These are phyloP conservation scores for Melitaea athalia DNA, from an alignment of 2,888 invertebrate species.

Conservation along the genomic window DNA sequence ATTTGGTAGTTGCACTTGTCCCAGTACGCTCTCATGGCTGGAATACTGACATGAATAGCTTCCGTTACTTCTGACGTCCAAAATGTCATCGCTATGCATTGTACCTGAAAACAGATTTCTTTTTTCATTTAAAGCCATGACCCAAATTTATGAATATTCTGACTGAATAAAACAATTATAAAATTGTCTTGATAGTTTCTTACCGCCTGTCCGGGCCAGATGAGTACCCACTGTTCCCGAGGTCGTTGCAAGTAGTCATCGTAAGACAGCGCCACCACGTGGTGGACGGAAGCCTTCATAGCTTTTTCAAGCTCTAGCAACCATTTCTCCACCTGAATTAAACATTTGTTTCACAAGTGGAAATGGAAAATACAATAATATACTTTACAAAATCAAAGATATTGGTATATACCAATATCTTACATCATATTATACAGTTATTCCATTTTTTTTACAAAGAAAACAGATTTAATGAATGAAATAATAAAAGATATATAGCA, in stretches of 20 bases:
- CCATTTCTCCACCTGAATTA: slow-evolving; percentile 92
- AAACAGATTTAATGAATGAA: neutral
- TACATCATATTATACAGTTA: too few species aligned
- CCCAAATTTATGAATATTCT: neutral
- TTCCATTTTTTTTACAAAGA: neutral
- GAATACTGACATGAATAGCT: slow-evolving; percentile 84
- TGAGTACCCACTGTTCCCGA: slow-evolving; percentile 91
- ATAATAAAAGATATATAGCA: neutral
- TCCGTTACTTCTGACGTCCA: slow-evolving; percentile 96
- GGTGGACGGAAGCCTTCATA: slow-evolving; percentile 94
- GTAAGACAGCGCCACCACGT: slow-evolving; percentile 86
- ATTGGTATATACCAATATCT: too few species aligned
- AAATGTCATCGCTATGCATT: slow-evolving; percentile 92
- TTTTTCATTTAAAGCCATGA: neutral
- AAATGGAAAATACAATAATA: neutral
- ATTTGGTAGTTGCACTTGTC: slow-evolving; percentile 89
- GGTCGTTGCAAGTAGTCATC: slow-evolving; percentile 85
- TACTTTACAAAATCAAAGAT: too few species aligned
- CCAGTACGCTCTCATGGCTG: slow-evolving; percentile 84
- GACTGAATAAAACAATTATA: neutral
- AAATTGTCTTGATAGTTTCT: slow-evolving; percentile 38
- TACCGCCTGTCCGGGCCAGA: slow-evolving; percentile 96
- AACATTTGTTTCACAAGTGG: neutral
- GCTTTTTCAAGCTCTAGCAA: slow-evolving; percentile 91
- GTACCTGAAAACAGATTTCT: slow-evolving; percentile 70